Conservation (phyloP, 1,140 invertebrate genomes). For the Macrobrachium rosenbergii region DNA sequence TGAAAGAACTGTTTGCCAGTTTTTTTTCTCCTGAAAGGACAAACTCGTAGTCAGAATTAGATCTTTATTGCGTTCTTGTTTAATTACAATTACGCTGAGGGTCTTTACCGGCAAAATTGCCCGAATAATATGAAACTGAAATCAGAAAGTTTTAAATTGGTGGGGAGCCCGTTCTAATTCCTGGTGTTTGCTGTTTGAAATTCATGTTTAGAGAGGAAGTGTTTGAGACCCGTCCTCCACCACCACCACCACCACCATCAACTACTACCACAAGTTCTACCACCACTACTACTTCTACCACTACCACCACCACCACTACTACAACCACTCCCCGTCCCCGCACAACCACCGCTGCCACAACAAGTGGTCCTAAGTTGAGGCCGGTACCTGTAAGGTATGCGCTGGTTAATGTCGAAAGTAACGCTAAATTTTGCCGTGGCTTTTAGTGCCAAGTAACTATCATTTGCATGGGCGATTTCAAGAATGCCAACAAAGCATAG, state of each 20-base stretch:
- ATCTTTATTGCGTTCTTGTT: too few relatives aligned
- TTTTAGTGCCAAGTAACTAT: too few relatives aligned
- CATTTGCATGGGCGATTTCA: background rate
- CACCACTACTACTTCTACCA: background rate
- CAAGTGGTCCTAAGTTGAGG: conserved; percentile 40
- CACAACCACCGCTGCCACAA: conserved; percentile 17
- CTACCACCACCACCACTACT: conserved; percentile 30
- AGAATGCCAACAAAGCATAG: too few relatives aligned
- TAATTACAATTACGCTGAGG: too few relatives aligned
- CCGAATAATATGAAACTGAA: background rate
- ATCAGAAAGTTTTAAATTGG: background rate
- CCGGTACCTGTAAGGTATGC: conserved; percentile 58
- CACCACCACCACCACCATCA: background rate
- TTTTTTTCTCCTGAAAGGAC: too few relatives aligned
- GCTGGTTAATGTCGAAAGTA: conserved; percentile 43
- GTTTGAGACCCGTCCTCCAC: conserved; percentile 19
- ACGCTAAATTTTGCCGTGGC: too few relatives aligned
- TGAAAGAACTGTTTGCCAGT: too few relatives aligned
- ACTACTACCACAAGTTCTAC: conserved; percentile 23
- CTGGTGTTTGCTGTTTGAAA: background rate
- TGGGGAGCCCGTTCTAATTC: background rate
- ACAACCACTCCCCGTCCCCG: conserved; percentile 33
- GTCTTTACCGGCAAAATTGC: background rate
- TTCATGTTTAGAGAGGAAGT: conserved; percentile 32
- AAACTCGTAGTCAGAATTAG: too few relatives aligned